A percentile compares a stretch with the other conserved stretches of the same genome.
Conservation (phyloP, 2,113 vertebrate species). For the Pollimyrus isidori region DNA sequence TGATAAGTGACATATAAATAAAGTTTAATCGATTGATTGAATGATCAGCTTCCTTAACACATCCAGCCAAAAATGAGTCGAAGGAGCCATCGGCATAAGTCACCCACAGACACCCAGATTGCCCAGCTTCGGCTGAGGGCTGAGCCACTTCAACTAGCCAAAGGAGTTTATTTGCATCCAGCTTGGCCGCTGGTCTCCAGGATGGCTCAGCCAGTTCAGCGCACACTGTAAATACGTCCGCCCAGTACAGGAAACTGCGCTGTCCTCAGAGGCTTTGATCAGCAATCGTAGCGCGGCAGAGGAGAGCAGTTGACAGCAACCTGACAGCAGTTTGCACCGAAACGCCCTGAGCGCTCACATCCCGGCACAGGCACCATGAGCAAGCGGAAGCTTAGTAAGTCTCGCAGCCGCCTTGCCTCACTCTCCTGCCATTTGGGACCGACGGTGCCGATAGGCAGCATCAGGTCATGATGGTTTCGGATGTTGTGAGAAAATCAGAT, state of each 20-base stretch:
- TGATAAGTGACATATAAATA: background rate
- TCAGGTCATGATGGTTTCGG: background rate
- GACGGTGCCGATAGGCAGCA: background rate
- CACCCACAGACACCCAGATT: background rate
- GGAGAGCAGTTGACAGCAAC: background rate
- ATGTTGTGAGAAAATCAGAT: background rate
- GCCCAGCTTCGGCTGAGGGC: background rate
- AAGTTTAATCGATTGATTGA: background rate
- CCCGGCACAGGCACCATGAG: slow-evolving; percentile 41
- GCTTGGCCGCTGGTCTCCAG: background rate
- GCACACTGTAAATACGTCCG: background rate
- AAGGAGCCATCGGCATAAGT: background rate
- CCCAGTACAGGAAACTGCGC: slow-evolving; percentile 52
- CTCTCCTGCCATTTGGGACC: background rate
- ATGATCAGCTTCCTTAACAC: background rate
- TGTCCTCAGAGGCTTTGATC: slow-evolving; percentile 11
- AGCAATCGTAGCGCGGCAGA: background rate
- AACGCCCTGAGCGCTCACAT: background rate
- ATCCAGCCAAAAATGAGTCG: background rate
- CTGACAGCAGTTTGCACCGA: background rate
- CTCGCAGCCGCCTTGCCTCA: background rate
- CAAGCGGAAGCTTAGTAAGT: slow-evolving; percentile 39
- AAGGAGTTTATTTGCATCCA: background rate
- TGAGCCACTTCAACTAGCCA: background rate
- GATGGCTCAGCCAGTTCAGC: background rate